These are phyloP conservation scores for Patagioenas fasciata DNA, from an alignment of 2,113 vertebrate species.

Conservation along the genomic window DNA sequence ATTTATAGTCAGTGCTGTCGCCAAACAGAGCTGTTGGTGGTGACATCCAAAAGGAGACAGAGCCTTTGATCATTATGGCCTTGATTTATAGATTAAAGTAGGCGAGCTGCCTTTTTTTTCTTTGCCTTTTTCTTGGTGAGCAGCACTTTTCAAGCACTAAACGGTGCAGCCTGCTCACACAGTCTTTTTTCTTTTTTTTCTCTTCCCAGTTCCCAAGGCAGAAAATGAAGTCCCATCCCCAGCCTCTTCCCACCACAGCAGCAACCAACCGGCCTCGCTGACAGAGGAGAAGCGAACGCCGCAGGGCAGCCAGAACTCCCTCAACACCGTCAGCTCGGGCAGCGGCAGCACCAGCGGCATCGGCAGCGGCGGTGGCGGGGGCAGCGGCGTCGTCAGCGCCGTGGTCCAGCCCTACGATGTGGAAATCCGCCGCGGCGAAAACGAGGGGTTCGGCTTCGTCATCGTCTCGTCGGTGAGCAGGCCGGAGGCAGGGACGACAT, in stretches of 20 bases:
- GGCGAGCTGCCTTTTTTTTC: neutral
- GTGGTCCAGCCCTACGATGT: slow-evolving; percentile 93
- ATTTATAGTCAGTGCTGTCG: neutral
- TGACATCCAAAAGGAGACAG: neutral
- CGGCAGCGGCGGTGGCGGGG: slow-evolving; percentile 84
- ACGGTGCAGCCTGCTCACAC: fast-evolving
- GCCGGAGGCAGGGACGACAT: slow-evolving; percentile 93
- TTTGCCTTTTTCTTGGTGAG: neutral
- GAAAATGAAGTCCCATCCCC: slow-evolving; percentile 95
- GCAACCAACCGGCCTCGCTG: slow-evolving; percentile 92
- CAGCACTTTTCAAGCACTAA: neutral
- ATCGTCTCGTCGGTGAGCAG: slow-evolving; percentile 96
- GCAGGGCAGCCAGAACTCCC: slow-evolving; percentile 96
- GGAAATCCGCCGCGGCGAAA: slow-evolving; percentile 93
- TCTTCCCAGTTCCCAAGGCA: slow-evolving; percentile 81
- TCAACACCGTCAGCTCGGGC: slow-evolving; percentile 96
- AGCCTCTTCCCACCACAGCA: slow-evolving; percentile 96
- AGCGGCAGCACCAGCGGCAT: slow-evolving; percentile 95
- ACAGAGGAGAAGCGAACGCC: slow-evolving; percentile 94
- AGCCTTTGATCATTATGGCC: neutral
- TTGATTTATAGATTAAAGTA: neutral
- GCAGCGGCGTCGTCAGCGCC: slow-evolving; percentile 82
- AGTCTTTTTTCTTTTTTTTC: fast-evolving
- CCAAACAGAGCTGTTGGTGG: neutral
- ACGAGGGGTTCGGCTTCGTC: slow-evolving; percentile 96